phyloP scores from a whole-genome alignment of 2,113 vertebrate species.

The Cyrtonyx montezumae region DNA sequence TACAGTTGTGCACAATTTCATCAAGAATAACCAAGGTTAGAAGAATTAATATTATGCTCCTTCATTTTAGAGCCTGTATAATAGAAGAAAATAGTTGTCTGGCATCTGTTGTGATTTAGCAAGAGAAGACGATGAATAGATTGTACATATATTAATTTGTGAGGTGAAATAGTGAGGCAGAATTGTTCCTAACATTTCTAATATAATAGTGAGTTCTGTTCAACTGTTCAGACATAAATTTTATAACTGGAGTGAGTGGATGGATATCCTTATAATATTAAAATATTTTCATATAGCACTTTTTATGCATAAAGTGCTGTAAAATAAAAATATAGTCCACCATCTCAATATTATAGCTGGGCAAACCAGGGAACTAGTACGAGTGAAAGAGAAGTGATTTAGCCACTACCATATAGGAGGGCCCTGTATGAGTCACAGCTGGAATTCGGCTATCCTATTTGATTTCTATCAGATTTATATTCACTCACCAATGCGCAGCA shows the following conservation, averaged over 20 bases:
- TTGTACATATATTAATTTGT: constrained; percentile 5
- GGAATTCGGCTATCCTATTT: not conserved
- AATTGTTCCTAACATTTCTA: not conserved
- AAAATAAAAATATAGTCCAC: constrained; percentile 27
- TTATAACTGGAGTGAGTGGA: not conserved
- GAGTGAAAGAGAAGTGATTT: not conserved
- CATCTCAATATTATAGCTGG: not conserved
- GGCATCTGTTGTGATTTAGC: constrained; percentile 20
- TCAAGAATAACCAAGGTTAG: not conserved
- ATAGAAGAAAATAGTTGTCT: not conserved
- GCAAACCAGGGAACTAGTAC: not conserved
- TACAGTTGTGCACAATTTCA: not conserved
- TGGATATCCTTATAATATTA: constrained; percentile 24
- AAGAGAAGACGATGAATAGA: not conserved
- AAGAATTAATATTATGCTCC: not conserved
- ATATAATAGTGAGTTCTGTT: not conserved
- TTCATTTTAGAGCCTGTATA: not conserved
- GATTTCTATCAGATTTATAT: constrained; percentile 35
- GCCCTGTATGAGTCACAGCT: not conserved
- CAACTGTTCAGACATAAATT: constrained; percentile 9
- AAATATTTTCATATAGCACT: not conserved
- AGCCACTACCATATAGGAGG: not conserved
- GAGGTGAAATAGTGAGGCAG: constrained; percentile 10
- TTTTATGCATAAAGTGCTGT: constrained; percentile 44
- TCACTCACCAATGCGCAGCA: not conserved